Conservation (phyloP, 2,888 invertebrate genomes). For the Calameuta idolon region DNA sequence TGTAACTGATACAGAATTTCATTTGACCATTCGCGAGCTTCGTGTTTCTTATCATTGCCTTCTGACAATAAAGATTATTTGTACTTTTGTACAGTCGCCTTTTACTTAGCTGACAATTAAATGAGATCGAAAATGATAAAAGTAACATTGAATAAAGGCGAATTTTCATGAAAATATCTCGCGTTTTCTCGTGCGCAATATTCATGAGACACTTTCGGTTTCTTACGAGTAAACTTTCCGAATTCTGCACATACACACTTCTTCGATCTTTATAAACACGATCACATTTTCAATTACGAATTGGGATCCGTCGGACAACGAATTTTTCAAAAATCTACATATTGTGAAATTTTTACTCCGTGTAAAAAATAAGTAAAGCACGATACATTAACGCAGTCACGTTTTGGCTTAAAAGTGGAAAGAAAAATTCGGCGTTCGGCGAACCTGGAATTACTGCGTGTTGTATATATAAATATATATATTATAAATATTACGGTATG, state of each 20-base stretch:
- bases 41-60: constrained; percentile 31
- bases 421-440: constrained; percentile 32
- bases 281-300: constrained; percentile 47
- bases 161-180: constrained; percentile 15
- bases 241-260: constrained; percentile 40
- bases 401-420: constrained; percentile 6
- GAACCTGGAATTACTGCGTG: constrained; percentile 52
- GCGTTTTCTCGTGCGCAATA: background rate
- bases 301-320: constrained; percentile 24
- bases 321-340: constrained; percentile 26
- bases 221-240: constrained; percentile 30
- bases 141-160: constrained; percentile 23
- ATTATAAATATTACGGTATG: constrained; percentile 61
- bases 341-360: constrained; percentile 1
- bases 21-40: constrained; percentile 10
- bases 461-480: constrained; percentile 62
- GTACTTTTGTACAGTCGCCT: constrained; percentile 54
- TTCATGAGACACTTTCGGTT: constrained; percentile 13
- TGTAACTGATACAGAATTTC: background rate
- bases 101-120: constrained; percentile 41
- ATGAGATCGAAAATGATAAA: constrained; percentile 9
- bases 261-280: constrained; percentile 32
- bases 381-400: background rate
- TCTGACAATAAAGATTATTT: constrained; percentile 60
- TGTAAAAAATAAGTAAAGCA: constrained; percentile 2